Conservation (phyloP, 2,888 invertebrate species). For the Ypsolopha scabrella region DNA sequence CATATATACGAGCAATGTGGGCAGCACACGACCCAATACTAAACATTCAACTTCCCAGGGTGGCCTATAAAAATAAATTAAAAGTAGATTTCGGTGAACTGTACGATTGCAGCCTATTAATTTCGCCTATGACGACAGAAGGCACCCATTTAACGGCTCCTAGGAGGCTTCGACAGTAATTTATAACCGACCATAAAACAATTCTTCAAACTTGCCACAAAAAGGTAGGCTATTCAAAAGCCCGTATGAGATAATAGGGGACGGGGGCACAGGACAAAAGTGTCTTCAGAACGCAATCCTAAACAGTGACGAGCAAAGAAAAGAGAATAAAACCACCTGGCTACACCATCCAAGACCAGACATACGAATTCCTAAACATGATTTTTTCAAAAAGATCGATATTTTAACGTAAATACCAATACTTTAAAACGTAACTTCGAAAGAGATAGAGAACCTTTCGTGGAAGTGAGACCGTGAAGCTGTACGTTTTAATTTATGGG, state of each 20-base stretch:
- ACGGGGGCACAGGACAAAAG: constrained; percentile 58
- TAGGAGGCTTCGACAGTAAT: constrained; percentile 34
- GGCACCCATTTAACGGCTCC: constrained; percentile 25
- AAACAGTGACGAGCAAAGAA: constrained; percentile 39
- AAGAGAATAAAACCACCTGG: constrained; percentile 57
- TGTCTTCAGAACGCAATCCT: constrained; percentile 44
- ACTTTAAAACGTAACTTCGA: constrained; percentile 32
- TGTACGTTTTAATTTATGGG: constrained; percentile 67
- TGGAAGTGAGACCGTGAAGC: constrained; percentile 35
- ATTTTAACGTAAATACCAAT: constrained; percentile 61
- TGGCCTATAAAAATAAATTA: too few species aligned
- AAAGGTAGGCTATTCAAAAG: constrained; percentile 53
- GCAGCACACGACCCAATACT: background rate
- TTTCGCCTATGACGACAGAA: constrained; percentile 38
- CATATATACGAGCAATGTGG: background rate
- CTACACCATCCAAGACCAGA: constrained; percentile 27
- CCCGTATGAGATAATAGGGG: constrained; percentile 55
- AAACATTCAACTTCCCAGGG: too few species aligned
- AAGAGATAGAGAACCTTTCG: constrained; percentile 40
- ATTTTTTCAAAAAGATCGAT: constrained; percentile 56
- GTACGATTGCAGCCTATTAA: constrained; percentile 12
- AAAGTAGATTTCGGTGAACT: too few species aligned
- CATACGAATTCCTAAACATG: constrained; percentile 45
- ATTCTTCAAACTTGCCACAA: constrained; percentile 61
- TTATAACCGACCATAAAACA: constrained; percentile 62